Evolutionary conservation across 2,797 vertebrate genomes (phyloP), one percentile per base, ranked within the genome.

Genomic region (Aulostomus chinensis): DNA sequence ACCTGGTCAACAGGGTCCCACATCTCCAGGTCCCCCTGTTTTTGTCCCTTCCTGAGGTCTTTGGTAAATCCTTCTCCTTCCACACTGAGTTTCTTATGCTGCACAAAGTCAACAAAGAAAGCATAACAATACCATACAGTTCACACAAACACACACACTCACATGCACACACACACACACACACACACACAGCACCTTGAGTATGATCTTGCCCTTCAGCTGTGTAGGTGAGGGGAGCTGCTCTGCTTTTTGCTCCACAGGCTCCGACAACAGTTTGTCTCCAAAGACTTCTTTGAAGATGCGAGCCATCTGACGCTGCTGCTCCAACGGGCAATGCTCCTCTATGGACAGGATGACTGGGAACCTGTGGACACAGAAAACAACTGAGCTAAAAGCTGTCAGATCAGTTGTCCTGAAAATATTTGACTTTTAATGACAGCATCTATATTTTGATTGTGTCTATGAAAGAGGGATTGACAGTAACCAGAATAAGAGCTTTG

Each of bases 1-100:
- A 98, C 97, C 96, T 96, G 87, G 68, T 98, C 94, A 9, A 99
- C 95, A 14, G 94, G 88, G 46, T 99, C 97, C 97, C 96, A 98
- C 90, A 99, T 97, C 45, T 89, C 92, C 58, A 99, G 91, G 35
- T 96, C 94, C 22, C 96, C 97, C 59, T 95, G 93, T 25, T 91
- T 92, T 68, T 87, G 93, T 67, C 76, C 92, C 89, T 75, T 95
- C 88, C 66, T 80, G 31, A 89, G 58, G 11, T 95, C 93, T 21
- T 93, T 94, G 28, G 70, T 91, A 62, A 73, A 82, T 30, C 72
- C 75, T 25, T 51, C 76, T 5, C 94, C 94, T 36, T 95, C 93
- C 53, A 93, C 88, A 2, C 86, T 95, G 51, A 98, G 81, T 69
- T 97, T 98, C 88, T 99, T 99, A 77, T 99, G 97, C 97, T 99